Evolutionary conservation across 1,140 invertebrate genomes (phyloP), one percentile per base, ranked within the genome.

Genomic region (Drosophila watanabei): DNA sequence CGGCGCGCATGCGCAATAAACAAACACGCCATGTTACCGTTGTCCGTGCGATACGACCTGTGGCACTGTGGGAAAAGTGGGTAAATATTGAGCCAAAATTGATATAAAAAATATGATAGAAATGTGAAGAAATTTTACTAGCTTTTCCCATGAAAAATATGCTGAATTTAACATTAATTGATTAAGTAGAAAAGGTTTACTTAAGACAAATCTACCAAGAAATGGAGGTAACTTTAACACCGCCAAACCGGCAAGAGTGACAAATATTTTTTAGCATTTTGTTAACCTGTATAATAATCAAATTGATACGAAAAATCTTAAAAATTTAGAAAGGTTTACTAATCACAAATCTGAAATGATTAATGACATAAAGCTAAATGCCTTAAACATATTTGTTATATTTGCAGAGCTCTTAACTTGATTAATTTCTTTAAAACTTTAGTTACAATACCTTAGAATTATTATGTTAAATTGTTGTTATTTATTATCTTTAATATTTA

Each of bases 11-110:
- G 82, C 82, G 86, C 86, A 90, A 90, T 90, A 90, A 90, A 90
- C 86, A 90, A 90, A 90, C 86, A 90, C 86, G 86, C 86, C 79
- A 90, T 82, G 72, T 86, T 90, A 90, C 86, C 86, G 86, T 89
- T 89, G 86, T 71, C 75, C 61, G 51, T 16, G 62, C 75, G 39
- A 57, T 63, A 41, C 35, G 69, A 49, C 57, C 56, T 59, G 63
- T 58, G 37, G 35, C 32, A 89, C 84, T 4, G 81, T 88, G 85
- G 85, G 20, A 48, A 20, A 14, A 14, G 9, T 24, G 0, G 11
- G 1, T 18, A 0, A n/a, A 41, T 59, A 57, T 51, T 0, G 0
- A 6, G 10, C 2, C 0, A 30, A 60, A 52, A 52, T 18, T 11
- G 11, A 0, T 4, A 8, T 7, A 52, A 4, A 7, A 52, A 18